Evolutionary conservation across 2,888 invertebrate species (phyloP).

Genomic region (Mactromeris polynyma): DNA sequence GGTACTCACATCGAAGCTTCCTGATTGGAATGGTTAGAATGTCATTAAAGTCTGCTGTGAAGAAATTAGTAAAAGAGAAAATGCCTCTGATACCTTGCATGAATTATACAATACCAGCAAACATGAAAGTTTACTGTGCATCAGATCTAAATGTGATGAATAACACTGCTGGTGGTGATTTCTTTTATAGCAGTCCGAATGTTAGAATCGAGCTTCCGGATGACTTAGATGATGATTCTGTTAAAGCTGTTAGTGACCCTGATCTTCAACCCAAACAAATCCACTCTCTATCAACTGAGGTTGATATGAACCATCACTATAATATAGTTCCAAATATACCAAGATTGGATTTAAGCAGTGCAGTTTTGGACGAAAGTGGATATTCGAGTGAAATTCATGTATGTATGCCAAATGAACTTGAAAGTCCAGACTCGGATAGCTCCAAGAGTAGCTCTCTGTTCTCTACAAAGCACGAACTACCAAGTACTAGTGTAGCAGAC

Average conservation of each 20-base stretch:
- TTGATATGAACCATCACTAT: constrained; percentile 53
- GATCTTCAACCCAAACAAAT: constrained; percentile 63
- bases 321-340: constrained; percentile 52
- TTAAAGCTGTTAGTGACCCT: constrained; percentile 75
- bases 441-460: constrained; percentile 25
- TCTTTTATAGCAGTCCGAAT: constrained; percentile 77
- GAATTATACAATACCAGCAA: constrained; percentile 82
- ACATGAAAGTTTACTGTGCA: constrained; percentile 83
- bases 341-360: constrained; percentile 54
- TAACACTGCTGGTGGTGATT: constrained; percentile 53
- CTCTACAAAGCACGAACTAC: neutral
- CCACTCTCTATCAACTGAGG: constrained; percentile 57
- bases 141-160: constrained; percentile 74
- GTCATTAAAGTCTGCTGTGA: constrained; percentile 80
- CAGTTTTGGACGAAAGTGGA: constrained; percentile 65
- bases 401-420: constrained; percentile 60
- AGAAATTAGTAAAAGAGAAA: constrained; percentile 80
- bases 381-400: constrained; percentile 65
- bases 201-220: constrained; percentile 68
- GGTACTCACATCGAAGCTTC: constrained; percentile 79
- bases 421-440: constrained; percentile 64
- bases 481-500: neutral
- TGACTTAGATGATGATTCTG: constrained; percentile 61
- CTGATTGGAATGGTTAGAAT: constrained; percentile 81
- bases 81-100: constrained; percentile 82